A percentile compares a stretch with the other conserved stretches of the same genome.
phyloP scores from a whole-genome alignment of 2,113 vertebrate genomes.

The Columba livia region DNA sequence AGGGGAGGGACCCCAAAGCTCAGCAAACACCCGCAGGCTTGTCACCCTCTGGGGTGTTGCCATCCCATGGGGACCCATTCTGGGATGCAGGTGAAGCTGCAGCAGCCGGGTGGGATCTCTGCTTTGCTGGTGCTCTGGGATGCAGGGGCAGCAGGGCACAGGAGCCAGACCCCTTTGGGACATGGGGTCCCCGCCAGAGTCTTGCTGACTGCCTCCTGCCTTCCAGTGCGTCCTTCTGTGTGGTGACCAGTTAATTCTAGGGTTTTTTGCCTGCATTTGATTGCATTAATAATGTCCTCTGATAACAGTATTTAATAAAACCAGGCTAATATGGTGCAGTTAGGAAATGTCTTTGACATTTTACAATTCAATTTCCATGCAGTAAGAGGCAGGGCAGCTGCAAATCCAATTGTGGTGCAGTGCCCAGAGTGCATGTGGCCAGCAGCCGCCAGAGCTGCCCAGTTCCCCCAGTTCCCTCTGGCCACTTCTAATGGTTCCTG shows the following conservation, averaged over 20 bases:
- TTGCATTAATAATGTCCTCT: conserved; percentile 64
- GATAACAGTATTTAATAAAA: conserved; percentile 67
- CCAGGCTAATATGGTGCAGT: conserved; percentile 47
- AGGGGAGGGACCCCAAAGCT: background rate
- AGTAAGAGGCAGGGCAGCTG: conserved; percentile 57
- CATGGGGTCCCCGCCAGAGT: background rate
- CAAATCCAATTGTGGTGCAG: conserved; percentile 58
- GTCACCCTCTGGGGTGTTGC: background rate
- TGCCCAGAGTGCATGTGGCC: background rate
- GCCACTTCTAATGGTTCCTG: fast-evolving
- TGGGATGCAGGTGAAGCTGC: background rate
- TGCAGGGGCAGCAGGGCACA: background rate
- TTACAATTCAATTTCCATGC: conserved; percentile 63
- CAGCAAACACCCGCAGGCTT: fast-evolving
- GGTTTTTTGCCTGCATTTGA: conserved; percentile 10
- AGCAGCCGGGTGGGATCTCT: background rate
- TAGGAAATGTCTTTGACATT: conserved; percentile 58
- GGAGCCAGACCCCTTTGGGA: background rate
- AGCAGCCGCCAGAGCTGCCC: background rate
- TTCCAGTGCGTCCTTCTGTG: background rate
- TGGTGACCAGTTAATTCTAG: conserved; percentile 6
- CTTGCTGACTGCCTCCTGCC: background rate
- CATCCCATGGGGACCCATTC: background rate
- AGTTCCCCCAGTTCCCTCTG: fast-evolving
- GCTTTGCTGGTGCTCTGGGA: fast-evolving